phyloP scores from a whole-genome alignment of 1,140 invertebrate species.

The Drosophila aff. region DNA sequence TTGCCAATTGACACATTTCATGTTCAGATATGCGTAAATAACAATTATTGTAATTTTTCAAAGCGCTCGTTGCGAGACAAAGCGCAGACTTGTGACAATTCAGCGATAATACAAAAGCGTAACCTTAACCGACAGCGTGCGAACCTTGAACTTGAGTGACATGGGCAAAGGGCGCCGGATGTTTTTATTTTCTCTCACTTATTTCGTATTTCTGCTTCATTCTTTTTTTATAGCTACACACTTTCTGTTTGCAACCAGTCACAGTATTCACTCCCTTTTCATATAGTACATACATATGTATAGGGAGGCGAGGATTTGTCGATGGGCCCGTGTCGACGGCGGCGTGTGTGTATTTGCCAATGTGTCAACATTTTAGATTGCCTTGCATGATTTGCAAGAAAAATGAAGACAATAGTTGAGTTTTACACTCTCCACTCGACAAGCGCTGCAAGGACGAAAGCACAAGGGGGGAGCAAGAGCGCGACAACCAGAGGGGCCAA shows the following conservation, averaged over 20 bases:
- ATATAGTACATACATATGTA: neutral
- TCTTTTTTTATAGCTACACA: conserved; percentile 1
- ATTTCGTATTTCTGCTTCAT: neutral
- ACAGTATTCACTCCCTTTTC: conserved; percentile 2
- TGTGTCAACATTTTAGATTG: conserved; percentile 80
- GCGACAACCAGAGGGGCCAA: conserved; percentile 33
- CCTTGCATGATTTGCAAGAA: conserved; percentile 82
- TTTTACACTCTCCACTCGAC: conserved; percentile 67
- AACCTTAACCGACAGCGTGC: conserved; percentile 64
- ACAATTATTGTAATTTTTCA: conserved; percentile 81
- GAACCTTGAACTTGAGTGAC: conserved; percentile 81
- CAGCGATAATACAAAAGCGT: conserved; percentile 53
- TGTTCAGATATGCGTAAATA: conserved; percentile 82
- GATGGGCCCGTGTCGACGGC: conserved; percentile 39
- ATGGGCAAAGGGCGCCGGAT: conserved; percentile 38
- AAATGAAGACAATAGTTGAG: conserved; percentile 82
- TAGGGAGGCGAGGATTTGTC: conserved; percentile 31
- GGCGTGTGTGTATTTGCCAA: conserved; percentile 57
- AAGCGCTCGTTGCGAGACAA: conserved; percentile 63
- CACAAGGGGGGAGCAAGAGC: neutral
- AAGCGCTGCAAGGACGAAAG: conserved; percentile 6
- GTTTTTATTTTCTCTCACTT: conserved; percentile 18
- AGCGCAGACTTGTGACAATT: conserved; percentile 66
- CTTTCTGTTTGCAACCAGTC: conserved; percentile 2
- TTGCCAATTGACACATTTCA: conserved; percentile 80